Conservation (phyloP, 2,888 invertebrate genomes). For the Geotrupes spiniger region DNA sequence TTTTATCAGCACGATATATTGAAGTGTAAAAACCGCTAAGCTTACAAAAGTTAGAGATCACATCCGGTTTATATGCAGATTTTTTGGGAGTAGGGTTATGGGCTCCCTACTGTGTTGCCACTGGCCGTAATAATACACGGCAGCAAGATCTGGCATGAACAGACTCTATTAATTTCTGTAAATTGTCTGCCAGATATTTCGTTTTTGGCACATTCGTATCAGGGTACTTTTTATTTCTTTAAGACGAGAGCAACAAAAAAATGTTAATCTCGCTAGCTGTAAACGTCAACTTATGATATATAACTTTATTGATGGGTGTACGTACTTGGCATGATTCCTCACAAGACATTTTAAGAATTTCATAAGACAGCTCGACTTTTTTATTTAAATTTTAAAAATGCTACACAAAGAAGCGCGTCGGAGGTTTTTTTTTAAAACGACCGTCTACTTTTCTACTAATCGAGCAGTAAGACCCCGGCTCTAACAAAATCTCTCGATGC, state of each 20-base stretch:
- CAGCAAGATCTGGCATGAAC: constrained; percentile 22
- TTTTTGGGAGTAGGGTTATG: too few relatives aligned
- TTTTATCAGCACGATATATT: too few relatives aligned
- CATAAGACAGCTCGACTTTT: constrained; percentile 2
- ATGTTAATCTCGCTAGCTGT: constrained; percentile 31
- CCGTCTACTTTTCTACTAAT: too few relatives aligned
- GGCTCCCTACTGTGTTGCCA: too few relatives aligned
- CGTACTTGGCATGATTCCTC: constrained; percentile 24
- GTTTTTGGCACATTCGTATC: constrained; percentile 11
- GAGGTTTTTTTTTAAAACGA: not conserved
- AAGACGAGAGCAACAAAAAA: constrained; percentile 21
- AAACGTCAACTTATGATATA: constrained; percentile 33
- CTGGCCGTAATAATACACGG: constrained; percentile 4
- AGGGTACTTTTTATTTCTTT: not conserved
- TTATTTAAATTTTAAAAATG: constrained; percentile 5
- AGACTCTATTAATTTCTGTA: constrained; percentile 23
- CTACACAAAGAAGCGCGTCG: not conserved
- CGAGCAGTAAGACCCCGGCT: too few relatives aligned
- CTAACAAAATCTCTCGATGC: too few relatives aligned
- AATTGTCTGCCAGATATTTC: constrained; percentile 18
- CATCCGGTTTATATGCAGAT: too few relatives aligned
- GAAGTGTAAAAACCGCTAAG: too few relatives aligned
- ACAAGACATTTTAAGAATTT: constrained; percentile 15
- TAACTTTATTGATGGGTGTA: constrained; percentile 34
- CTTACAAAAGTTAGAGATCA: too few relatives aligned